Conservation (phyloP, 2,888 invertebrate genomes). For the Abrostola tripartita region DNA sequence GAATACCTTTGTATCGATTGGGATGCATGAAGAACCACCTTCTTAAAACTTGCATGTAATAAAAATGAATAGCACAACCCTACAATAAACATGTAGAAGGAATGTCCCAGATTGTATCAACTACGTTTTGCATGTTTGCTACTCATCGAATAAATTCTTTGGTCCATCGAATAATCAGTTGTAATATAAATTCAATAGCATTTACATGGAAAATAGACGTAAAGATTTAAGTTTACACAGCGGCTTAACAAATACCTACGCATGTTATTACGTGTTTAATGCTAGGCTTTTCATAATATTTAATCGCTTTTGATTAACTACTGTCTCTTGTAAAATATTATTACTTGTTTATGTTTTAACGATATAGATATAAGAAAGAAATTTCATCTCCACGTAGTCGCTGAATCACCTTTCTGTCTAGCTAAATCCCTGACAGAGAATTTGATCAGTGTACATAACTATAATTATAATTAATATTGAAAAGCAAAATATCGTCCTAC, state of each 20-base stretch:
- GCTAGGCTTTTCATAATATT: constrained; percentile 19
- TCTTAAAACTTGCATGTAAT: constrained; percentile 7
- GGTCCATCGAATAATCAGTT: constrained; percentile 48
- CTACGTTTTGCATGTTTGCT: constrained; percentile 40
- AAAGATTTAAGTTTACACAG: constrained; percentile 58
- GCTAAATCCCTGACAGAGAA: too few species aligned
- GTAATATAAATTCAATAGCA: constrained; percentile 54
- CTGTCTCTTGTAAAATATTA: constrained; percentile 8
- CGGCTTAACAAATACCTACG: constrained; percentile 28
- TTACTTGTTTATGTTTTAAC: constrained; percentile 13
- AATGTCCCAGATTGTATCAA: constrained; percentile 53
- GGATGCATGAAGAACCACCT: constrained; percentile 1
- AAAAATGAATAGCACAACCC: constrained; percentile 25
- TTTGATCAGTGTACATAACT: too few species aligned
- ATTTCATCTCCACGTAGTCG: constrained; percentile 8
- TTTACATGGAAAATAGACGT: constrained; percentile 56
- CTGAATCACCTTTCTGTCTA: too few species aligned
- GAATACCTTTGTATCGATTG: too few species aligned
- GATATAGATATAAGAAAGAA: constrained; percentile 22
- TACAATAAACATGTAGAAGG: constrained; percentile 43
- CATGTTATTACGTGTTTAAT: constrained; percentile 15
- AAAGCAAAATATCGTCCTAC: too few species aligned
- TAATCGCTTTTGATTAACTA: constrained; percentile 28
- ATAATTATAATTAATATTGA: too few species aligned
- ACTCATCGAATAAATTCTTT: constrained; percentile 51